Base-by-base conservation (phyloP, 2,113 vertebrate genomes). In the Dasypus novemcinctus region DNA sequence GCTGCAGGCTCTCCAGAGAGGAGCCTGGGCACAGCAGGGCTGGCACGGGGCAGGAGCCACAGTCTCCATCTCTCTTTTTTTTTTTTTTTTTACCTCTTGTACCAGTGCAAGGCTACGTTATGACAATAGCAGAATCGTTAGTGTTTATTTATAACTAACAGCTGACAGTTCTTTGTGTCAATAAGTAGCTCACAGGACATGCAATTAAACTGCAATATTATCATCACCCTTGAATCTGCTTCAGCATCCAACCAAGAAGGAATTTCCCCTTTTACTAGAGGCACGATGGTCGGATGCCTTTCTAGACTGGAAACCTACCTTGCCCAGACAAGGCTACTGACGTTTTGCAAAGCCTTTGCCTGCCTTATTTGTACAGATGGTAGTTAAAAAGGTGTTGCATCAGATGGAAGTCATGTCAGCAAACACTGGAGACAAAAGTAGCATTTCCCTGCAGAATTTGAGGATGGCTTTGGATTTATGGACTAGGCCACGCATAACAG, bases 401-500 rank as follows among this genome's bases (percentile, higher is more conserved):
- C 29, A 57, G 5, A 7, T 33, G 49, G 46, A 75, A 63, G 27
- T 66, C 29, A 68, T 23, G 20, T 82, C 27, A 84, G 31, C 20
- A n/a, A n/a, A 43, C 18, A 21, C 31, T 31, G 46, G 71, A 85
- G n/a, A 49, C 46, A 82, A 76, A 54, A 84, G 21, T 57, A 11
- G 9, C 7, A 71, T 74, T 93, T 79, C 43, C 36, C 7, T 63
- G 54, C 31, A 49, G n/a, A 74, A 46, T 90, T 38, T 89, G 33
- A 92, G 49, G 12, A 49, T 66, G 29, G 25, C 68, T 85, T 79
- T 85, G 33, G 43, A 59, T 52, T 81, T 82, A 64, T 91, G 21
- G 33, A 59, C 18, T 80, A 66, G 29, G 10, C 29, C 41, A 87
- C 4, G 29, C 33, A n/a, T 46, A 46, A 74, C 5, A 82, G 68